Percentiles rank a stretch among this genome's conserved stretches.
Conservation (phyloP, 2,888 invertebrate genomes). For the Eristalinus aeneus region DNA sequence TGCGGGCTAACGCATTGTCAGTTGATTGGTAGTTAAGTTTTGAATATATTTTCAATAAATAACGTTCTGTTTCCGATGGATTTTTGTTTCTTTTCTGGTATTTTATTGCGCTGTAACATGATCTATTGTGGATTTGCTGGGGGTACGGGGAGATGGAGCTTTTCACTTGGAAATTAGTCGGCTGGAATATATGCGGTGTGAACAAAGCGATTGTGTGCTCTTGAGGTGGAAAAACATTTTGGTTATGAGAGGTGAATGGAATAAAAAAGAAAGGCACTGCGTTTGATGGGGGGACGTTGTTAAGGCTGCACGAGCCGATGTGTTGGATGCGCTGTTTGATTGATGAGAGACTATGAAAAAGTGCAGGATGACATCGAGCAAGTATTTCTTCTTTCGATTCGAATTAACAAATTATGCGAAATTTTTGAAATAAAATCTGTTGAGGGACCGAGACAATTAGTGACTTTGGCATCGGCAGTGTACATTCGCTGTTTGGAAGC, state of each 20-base stretch:
- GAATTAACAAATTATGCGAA: neutral
- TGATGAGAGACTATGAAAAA: neutral
- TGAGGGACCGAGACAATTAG: too few species aligned
- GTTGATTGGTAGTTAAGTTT: constrained; percentile 32
- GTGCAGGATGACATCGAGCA: neutral
- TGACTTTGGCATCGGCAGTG: too few species aligned
- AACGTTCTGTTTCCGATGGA: neutral
- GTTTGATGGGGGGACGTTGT: neutral
- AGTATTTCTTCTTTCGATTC: neutral
- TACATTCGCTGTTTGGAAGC: too few species aligned
- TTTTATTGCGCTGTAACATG: constrained; percentile 24
- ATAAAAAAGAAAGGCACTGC: neutral
- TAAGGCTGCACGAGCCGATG: neutral
- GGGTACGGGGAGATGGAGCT: neutral
- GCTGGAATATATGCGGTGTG: neutral
- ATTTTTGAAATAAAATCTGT: neutral
- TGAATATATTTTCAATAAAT: constrained; percentile 48
- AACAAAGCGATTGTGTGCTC: neutral
- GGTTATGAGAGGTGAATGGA: neutral
- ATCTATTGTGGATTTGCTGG: constrained; percentile 4
- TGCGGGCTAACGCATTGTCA: constrained; percentile 38
- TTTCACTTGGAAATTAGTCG: neutral
- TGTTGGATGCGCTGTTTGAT: neutral
- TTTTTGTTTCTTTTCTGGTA: neutral
- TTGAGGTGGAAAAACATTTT: neutral